Conservation (phyloP, 1,140 invertebrate genomes). For the Trypoxylus dichotomus region DNA sequence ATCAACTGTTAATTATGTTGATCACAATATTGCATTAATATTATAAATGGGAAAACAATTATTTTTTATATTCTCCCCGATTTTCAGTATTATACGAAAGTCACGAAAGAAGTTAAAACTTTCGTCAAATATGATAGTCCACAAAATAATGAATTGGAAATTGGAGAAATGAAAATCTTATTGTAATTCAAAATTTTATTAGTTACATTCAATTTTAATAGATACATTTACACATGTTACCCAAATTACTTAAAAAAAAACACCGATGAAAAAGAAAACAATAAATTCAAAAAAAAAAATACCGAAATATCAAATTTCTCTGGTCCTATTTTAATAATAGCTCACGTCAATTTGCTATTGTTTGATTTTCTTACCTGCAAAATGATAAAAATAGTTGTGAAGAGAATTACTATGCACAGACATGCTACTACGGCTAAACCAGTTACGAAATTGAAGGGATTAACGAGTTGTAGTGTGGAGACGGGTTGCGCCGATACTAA, state of each 20-base stretch:
- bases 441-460: constrained; percentile 62
- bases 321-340: neutral
- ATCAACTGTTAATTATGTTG: no score
- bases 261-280: no score
- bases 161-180: neutral
- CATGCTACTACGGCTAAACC: constrained; percentile 67
- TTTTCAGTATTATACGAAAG: no score
- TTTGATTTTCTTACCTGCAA: constrained; percentile 61
- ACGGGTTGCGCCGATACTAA: constrained; percentile 51
- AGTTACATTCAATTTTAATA: neutral
- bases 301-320: neutral
- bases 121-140: no score
- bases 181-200: neutral
- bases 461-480: constrained; percentile 54
- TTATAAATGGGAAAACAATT: no score
- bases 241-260: neutral
- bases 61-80: no score
- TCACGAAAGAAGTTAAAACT: no score
- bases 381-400: constrained; percentile 67
- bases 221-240: neutral
- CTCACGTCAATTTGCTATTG: neutral
- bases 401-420: constrained; percentile 65
- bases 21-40: no score
- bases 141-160: neutral
- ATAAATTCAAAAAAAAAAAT: no score